Evolutionary conservation across 2,888 invertebrate genomes (phyloP).

Genomic region (Nephrotoma guestfalica): DNA sequence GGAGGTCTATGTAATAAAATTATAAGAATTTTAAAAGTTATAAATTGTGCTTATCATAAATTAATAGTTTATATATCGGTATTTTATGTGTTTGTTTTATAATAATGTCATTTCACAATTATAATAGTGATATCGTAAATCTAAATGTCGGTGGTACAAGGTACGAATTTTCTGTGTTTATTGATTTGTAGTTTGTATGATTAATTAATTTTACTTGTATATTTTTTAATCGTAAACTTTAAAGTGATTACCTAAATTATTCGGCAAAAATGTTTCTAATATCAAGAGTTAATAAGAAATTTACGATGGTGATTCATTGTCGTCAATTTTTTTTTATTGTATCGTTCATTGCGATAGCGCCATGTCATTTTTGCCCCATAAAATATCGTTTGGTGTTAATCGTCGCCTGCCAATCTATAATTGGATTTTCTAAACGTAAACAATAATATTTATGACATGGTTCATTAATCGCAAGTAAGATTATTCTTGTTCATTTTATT

Average conservation of each 20-base stretch:
- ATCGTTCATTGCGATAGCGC: not conserved
- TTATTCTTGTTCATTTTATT: not conserved
- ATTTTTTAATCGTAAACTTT: not conserved
- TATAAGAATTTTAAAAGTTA: not conserved
- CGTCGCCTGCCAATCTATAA: not conserved
- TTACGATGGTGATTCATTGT: too few species aligned
- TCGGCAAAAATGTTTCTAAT: not conserved
- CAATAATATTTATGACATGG: not conserved
- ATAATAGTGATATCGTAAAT: constrained; percentile 54
- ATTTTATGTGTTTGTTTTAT: not conserved
- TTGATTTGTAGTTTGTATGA: not conserved
- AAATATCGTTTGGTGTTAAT: not conserved
- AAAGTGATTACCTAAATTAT: not conserved
- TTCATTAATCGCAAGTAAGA: not conserved
- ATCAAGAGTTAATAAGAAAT: too few species aligned
- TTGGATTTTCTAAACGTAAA: not conserved
- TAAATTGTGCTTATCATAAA: not conserved
- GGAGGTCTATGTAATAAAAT: not conserved
- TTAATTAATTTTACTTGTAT: constrained; percentile 6
- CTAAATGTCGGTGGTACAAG: constrained; percentile 91
- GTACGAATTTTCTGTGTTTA: constrained; percentile 34
- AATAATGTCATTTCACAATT: not conserved
- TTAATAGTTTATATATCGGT: not conserved
- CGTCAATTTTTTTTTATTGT: not conserved
- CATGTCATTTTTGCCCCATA: not conserved